Base-by-base conservation (phyloP, 2,888 invertebrate genomes). In the Troides oblongomaculatus region DNA sequence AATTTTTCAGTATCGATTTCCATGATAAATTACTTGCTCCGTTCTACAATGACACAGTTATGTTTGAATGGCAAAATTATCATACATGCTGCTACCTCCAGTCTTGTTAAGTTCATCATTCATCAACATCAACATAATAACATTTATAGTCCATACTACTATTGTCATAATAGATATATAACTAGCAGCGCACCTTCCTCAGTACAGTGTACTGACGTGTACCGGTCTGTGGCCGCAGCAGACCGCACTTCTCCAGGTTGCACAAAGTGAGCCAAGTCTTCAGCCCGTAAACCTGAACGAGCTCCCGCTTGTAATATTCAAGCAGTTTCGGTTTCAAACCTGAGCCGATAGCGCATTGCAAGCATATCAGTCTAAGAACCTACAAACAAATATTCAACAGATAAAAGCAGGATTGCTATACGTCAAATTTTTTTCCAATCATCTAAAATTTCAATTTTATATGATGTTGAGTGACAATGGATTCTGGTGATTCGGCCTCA, bases 281-380 rank as follows among this genome's bases (percentile, higher is more conserved):
- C 75, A 97, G 94, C 0, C 99, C 99, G 83, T 99, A 99, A 0
- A 97, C 97, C 87, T 94, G 94, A 0, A 94, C 93, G 12, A 94
- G 78, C 74, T 94, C 94, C 0, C 93, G 84, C 76, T 94, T 94
- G 83, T 94, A 94, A 79, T 94, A 92, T 74, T 95, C 95, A 67
- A 97, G 83, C 0, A 99, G 94, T 85, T 98, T 98, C 3, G 95
- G 96, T 84, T 99, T 99, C 5, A 99, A 93, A 0, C 99, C 99
- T 23, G 98, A 98, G 69, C 97, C 97, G 3, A 98, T 97, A 23
- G 96, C 94, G 72, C 98, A 98, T 87, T 99, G 99, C 67, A 99
- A 94, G 84, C 98, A 98, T 72, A 99, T 96, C 8, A 99, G 92
- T 14, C 99, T 94, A 57, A 99, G 91, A 12, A 99, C 96, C 92